Conservation (phyloP, 1,140 invertebrate species). For the Drosophila pseudoananassae region DNA sequence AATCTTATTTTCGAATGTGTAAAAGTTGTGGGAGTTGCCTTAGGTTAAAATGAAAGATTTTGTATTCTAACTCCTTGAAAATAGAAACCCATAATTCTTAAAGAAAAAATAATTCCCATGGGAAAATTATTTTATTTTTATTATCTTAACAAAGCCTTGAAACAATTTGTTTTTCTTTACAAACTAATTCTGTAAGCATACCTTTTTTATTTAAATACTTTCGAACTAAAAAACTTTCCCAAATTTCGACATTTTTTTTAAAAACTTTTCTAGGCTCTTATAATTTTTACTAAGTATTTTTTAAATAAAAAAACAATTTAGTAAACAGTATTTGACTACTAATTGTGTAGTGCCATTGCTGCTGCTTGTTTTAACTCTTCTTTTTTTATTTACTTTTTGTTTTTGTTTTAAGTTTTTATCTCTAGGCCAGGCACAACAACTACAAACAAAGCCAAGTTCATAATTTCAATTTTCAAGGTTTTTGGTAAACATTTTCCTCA, state of each 20-base stretch:
- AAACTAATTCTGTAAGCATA: too few species aligned
- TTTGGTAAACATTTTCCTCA: slow-evolving; percentile 65
- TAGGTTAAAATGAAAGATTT: too few species aligned
- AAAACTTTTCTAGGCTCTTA: background rate
- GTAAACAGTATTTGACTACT: slow-evolving; percentile 54
- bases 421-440: slow-evolving; percentile 38
- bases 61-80: too few species aligned
- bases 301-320: slow-evolving; percentile 27
- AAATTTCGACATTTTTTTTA: background rate
- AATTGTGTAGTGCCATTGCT: slow-evolving; percentile 27
- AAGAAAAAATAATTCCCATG: too few species aligned
- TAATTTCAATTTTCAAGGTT: slow-evolving; percentile 78
- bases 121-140: too few species aligned
- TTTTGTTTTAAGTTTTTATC: slow-evolving; percentile 36
- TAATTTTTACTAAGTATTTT: background rate
- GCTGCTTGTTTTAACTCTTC: slow-evolving; percentile 61
- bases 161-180: too few species aligned
- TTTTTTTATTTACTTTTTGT: background rate
- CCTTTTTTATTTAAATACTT: background rate
- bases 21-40: too few species aligned
- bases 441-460: slow-evolving; percentile 74
- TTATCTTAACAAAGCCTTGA: too few species aligned
- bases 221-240: background rate
- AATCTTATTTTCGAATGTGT: too few species aligned
- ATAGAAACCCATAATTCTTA: too few species aligned